These are phyloP conservation scores for Slavum lentiscoides DNA, from an alignment of 2,888 invertebrate genomes.

Conservation along the genomic window DNA sequence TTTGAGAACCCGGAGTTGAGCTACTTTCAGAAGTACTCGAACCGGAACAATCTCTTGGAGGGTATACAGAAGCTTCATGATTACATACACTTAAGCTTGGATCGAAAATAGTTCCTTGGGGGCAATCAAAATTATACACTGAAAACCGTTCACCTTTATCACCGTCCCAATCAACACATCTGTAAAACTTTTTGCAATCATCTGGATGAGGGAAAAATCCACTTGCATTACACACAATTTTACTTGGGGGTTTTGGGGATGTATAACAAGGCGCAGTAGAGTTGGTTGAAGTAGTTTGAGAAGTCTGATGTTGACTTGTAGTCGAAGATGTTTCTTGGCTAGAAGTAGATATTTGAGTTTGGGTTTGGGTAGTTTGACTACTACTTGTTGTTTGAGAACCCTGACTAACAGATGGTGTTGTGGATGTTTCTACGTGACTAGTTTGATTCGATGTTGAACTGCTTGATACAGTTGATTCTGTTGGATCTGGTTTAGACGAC, in stretches of 20 bases:
- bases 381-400: constrained; percentile 15
- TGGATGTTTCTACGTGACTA: constrained; percentile 20
- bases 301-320: constrained; percentile 53
- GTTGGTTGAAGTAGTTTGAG: constrained; percentile 49
- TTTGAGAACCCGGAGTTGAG: constrained; percentile 17
- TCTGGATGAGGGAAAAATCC: constrained; percentile 73
- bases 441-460: constrained; percentile 56
- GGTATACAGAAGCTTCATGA: constrained; percentile 69
- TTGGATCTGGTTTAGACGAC: constrained; percentile 29
- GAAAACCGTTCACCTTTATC: constrained; percentile 64
- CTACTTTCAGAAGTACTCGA: constrained; percentile 7
- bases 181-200: constrained; percentile 76
- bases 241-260: constrained; percentile 55
- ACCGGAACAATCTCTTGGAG: constrained; percentile 59
- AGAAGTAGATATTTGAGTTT: constrained; percentile 52
- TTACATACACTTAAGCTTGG: constrained; percentile 70
- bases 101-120: constrained; percentile 74
- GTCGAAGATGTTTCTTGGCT: constrained; percentile 50
- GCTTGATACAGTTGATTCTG: constrained; percentile 46
- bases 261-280: constrained; percentile 34
- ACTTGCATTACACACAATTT: constrained; percentile 65
- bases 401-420: constrained; percentile 11
- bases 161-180: constrained; percentile 72
- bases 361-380: constrained; percentile 51
- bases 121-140: constrained; percentile 70